Base-by-base conservation (phyloP, 2,888 invertebrate genomes). In the Lasiommata megera region DNA sequence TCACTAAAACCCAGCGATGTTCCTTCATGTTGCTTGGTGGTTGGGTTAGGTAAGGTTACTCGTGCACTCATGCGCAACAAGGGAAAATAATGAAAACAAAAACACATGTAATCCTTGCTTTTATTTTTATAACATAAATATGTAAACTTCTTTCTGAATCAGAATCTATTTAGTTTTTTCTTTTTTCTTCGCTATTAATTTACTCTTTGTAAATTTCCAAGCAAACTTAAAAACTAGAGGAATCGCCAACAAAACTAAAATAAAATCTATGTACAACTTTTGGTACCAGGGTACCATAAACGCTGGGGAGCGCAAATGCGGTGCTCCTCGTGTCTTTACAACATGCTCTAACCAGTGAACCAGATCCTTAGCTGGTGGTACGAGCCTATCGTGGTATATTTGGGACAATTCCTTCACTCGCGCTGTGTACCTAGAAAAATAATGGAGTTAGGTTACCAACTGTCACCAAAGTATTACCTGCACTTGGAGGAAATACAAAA, bases 301-400 rank as follows among this genome's bases (percentile, higher is more conserved):
- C 0, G 79, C 80, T 0, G 74, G 66, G 0, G 84, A 80, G 9
- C 80, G 77, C 14, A 82, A 63, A 55, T 83, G 79, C 0, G 62
- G 65, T 1, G 84, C 81, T 0, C 84, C 83, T 0, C 64, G 36
- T 1, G 84, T 81, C 16, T 61, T 66, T 3, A 76, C 65, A 3
- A 80, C 82, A 59, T 84, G 80, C 23, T 75, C 71, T 5, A 80
- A 74, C 81, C 82, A 83, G 60, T 77, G 75, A 2, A 73, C 71
- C 18, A 82, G 34, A 43, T 75, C 77, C 0, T 64, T 63, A 1
- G 69, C 73, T 0, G 82, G 77, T 5, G 69, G 56, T 12, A 66
- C 38, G 1, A 74, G 73, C 14, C 77, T 72, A 52, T 81, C 72
- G 65, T 81, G 82, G 61, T 76, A 80, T 1, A 81, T 70, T 7